Conservation (phyloP, 2,888 invertebrate genomes). For the Chironomus riparius region DNA sequence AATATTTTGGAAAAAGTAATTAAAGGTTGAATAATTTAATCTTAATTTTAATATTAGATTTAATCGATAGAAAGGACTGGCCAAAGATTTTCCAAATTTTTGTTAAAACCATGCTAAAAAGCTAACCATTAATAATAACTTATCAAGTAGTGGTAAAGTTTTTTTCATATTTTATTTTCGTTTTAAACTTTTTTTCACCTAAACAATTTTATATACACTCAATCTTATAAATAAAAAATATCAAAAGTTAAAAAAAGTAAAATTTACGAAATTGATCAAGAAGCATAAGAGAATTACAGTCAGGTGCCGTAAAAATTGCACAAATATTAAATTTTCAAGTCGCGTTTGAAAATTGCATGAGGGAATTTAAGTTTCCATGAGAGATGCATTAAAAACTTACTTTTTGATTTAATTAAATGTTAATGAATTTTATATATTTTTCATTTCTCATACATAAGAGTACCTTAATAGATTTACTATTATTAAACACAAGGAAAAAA, state of each 20-base stretch:
- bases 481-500: no score
- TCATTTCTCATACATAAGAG: not conserved
- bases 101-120: not conserved
- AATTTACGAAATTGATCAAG: slow-evolving; percentile 7
- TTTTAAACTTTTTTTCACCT: not conserved
- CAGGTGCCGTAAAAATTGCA: not conserved
- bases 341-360: not conserved
- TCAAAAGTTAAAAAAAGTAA: slow-evolving; percentile 7
- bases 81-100: not conserved
- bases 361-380: not conserved
- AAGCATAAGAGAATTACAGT: not conserved
- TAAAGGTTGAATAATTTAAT: no score
- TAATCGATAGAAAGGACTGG: not conserved
- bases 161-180: slow-evolving; percentile 4
- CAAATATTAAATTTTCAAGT: not conserved
- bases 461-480: no score
- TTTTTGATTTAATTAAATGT: not conserved
- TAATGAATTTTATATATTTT: not conserved
- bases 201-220: slow-evolving; percentile 5
- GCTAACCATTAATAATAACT: slow-evolving; percentile 18
- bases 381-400: not conserved
- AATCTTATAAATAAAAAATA: slow-evolving; percentile 16
- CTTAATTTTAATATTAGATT: no score
- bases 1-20: no score
- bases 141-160: slow-evolving; percentile 23